These are phyloP conservation scores for Amniataba percoides DNA, from an alignment of 2,797 vertebrate species.

Conservation along the genomic window DNA sequence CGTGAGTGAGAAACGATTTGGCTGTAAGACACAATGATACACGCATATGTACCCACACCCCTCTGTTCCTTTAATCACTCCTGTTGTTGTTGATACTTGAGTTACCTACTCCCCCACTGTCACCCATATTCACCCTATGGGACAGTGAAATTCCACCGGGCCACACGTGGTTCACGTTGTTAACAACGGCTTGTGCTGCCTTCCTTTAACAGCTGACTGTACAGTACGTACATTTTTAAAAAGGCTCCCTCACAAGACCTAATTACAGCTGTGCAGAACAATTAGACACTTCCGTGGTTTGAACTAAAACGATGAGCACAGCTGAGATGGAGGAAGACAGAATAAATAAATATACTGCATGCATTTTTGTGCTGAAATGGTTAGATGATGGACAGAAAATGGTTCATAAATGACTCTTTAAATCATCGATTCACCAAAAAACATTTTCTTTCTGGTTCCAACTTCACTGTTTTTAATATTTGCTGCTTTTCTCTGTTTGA, in stretches of 20 bases:
- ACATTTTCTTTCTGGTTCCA: neutral
- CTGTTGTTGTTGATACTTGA: constrained; percentile 21
- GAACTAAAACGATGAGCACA: constrained; percentile 3
- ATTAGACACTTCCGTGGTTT: constrained; percentile 20
- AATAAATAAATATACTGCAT: neutral
- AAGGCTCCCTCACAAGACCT: constrained; percentile 31
- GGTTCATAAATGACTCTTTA: neutral
- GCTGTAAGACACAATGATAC: neutral
- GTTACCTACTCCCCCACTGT: constrained; percentile 6
- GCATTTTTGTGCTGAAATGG: neutral
- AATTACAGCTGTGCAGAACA: constrained; percentile 46
- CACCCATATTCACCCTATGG: constrained; percentile 24
- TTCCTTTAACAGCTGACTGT: constrained; percentile 46
- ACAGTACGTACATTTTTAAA: constrained; percentile 48
- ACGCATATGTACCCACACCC: neutral
- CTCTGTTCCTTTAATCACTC: neutral
- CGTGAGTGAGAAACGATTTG: neutral
- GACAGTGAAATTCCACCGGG: constrained; percentile 65
- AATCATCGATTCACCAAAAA: neutral
- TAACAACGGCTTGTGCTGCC: constrained; percentile 47
- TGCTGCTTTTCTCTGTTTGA: neutral
- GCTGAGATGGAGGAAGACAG: neutral
- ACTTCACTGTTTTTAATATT: neutral
- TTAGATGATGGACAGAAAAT: neutral
- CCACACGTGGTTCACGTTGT: constrained; percentile 36